Base-by-base conservation (phyloP, 2,113 vertebrate genomes). In the Ophthalmolycus amberensis region DNA sequence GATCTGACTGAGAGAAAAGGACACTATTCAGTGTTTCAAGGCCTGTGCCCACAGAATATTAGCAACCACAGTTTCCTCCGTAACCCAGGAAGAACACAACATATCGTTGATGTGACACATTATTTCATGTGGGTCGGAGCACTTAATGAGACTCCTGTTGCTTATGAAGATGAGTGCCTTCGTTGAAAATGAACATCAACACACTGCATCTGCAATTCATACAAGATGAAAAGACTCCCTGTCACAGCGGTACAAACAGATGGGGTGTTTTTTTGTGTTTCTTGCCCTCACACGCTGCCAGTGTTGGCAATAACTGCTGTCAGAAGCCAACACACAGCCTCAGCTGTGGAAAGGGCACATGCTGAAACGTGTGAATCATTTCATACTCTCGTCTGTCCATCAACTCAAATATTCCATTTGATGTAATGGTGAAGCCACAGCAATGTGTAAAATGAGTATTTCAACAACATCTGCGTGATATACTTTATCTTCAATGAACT, bases 11-110 rank as follows among this genome's bases (percentile, higher is more conserved):
- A 34, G 32, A 2, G 32, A 2, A 34, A 27, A 69, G 12, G 22
- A 71, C 25, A 25, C 34, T 1, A 60, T 50, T 75, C 25, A 78
- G 32, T 1, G 12, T 54, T 80, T 85, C 75, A 82, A 89, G 86
- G 84, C 29, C 54, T 54, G 37, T 1, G 22, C 7, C 15, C 18
- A 12, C 50, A 68, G 5, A 25, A 25, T 25, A 78, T 27, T 48
- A 50, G 6, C 9, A 42, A 2, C 10, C 27, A 54, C 34, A 22
- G 10, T 27, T 7, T 60, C n/a, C 20, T 50, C 37, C 22, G 25
- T 8, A 71, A 40, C 5, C 15, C 20, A 54, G 59, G 22, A 34
- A n/a, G 6, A 16, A 10, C 18, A 42, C 22, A 74, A 56, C 22
- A 52, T 27, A 10, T 37, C 1, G 37, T 68, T 8, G 6, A 71